Percentiles rank a stretch among this genome's conserved stretches.
phyloP scores from a whole-genome alignment of 2,888 invertebrate species.

The Phyllotreta striolata region DNA sequence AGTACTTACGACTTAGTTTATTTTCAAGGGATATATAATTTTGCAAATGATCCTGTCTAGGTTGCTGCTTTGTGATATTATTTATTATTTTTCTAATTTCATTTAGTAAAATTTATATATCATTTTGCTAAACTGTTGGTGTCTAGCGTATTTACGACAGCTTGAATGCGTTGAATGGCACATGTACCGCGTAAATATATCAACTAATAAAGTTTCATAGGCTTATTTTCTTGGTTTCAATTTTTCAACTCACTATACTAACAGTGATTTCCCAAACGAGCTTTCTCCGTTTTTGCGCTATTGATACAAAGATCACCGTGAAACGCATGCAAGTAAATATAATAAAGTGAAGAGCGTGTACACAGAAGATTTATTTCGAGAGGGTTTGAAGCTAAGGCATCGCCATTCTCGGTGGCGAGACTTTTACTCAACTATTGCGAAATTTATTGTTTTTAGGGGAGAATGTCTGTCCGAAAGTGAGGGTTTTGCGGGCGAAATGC shows the following conservation, averaged over 20 bases:
- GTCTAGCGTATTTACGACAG: not conserved
- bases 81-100: constrained; percentile 17
- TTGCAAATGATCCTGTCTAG: constrained; percentile 18
- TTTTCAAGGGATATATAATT: constrained; percentile 18
- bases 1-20: not conserved
- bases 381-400: constrained; percentile 31
- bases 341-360: constrained; percentile 34
- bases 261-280: too few species aligned
- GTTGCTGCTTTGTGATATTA: constrained; percentile 14
- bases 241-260: too few species aligned
- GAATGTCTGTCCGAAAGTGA: constrained; percentile 11
- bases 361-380: constrained; percentile 35
- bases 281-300: too few species aligned
- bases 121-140: constrained; percentile 5
- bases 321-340: constrained; percentile 31
- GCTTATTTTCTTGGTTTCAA: not conserved
- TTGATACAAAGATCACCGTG: too few species aligned
- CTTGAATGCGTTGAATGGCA: constrained; percentile 1
- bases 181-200: not conserved
- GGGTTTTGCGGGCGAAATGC: constrained; percentile 14
- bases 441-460: constrained; percentile 32
- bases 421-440: constrained; percentile 33
- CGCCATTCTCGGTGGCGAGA: constrained; percentile 31
- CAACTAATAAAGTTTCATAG: not conserved
- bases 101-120: constrained; percentile 20